A percentile compares a stretch with the other conserved stretches of the same genome.
These are phyloP conservation scores for Leptodactylus fallax DNA, from an alignment of 2,797 vertebrate species.

Conservation along the genomic window DNA sequence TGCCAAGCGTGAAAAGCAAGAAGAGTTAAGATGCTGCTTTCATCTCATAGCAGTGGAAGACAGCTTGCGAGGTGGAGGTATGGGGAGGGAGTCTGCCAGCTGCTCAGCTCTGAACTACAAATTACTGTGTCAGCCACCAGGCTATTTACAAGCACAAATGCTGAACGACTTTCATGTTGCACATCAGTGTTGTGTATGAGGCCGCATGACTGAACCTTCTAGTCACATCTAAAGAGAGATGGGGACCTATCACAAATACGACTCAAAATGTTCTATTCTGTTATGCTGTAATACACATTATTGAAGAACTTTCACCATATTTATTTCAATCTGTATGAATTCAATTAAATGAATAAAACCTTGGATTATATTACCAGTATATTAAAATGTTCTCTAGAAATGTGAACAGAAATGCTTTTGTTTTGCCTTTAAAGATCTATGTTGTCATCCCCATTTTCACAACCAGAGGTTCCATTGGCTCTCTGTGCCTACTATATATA, in stretches of 20 bases:
- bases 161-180: constrained; percentile 49
- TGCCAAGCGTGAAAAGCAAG: constrained; percentile 56
- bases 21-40: constrained; percentile 59
- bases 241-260: not conserved
- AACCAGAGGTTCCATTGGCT: not conserved
- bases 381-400: not conserved
- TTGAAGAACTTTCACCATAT: not conserved
- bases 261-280: not conserved
- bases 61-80: constrained; percentile 58
- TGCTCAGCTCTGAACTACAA: constrained; percentile 59
- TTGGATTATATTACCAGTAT: not conserved
- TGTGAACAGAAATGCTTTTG: too few relatives aligned
- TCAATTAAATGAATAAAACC: not conserved
- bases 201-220: constrained; percentile 30
- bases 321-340: not conserved
- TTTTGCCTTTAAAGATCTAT: not conserved
- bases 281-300: not conserved
- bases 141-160: constrained; percentile 57
- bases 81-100: constrained; percentile 38
- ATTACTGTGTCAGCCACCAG: constrained; percentile 61
- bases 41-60: constrained; percentile 48
- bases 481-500: not conserved
- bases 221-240: constrained; percentile 10
- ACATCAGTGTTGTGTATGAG: constrained; percentile 37
- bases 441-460: not conserved